phyloP scores from a whole-genome alignment of 2,113 vertebrate genomes.

The Okapia johnstoni region DNA sequence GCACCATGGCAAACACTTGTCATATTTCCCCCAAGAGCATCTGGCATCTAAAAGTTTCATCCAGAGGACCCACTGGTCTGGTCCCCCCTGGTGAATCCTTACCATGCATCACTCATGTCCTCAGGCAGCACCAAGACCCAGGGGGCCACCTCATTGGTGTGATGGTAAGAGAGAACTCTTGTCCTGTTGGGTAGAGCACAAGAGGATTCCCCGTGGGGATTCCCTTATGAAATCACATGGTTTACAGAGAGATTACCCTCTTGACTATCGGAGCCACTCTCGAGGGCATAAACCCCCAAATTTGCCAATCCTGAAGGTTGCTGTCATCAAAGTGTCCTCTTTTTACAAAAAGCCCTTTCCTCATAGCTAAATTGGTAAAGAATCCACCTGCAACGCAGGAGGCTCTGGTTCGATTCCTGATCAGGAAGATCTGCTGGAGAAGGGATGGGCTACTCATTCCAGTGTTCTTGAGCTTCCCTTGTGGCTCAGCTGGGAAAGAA shows the following conservation, averaged over 20 bases:
- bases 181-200: neutral
- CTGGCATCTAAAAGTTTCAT: neutral
- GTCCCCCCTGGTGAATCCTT: neutral
- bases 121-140: neutral
- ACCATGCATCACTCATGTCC: neutral
- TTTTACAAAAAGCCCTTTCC: neutral
- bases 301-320: neutral
- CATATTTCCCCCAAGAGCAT: neutral
- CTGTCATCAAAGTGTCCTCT: neutral
- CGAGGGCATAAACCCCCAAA: neutral
- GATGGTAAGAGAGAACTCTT: too few species aligned
- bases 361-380: neutral
- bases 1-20: neutral
- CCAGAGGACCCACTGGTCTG: neutral
- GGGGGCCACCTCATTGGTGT: too few species aligned
- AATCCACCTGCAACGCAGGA: too few species aligned
- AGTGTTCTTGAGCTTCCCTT: neutral
- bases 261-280: neutral
- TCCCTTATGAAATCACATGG: neutral
- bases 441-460: neutral
- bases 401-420: neutral
- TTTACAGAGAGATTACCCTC: neutral
- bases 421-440: neutral
- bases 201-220: rapidly evolving
- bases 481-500: too few species aligned